These are phyloP conservation scores for Ictalurus furcatus DNA, from an alignment of 2,113 vertebrate species.

Conservation along the genomic window DNA sequence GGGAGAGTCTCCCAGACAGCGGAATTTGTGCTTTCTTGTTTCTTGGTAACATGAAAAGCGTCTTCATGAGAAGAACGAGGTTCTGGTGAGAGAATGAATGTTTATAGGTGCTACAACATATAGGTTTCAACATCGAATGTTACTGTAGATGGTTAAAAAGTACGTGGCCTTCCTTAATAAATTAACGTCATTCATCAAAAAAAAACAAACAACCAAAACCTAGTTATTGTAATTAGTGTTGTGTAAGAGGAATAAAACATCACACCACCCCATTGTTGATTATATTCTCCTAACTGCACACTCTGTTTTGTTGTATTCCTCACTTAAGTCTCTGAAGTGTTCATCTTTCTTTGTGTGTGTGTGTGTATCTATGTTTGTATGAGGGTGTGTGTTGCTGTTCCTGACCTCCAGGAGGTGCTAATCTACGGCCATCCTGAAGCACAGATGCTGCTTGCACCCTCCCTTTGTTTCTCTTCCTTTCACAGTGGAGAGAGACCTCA, in stretches of 20 bases:
- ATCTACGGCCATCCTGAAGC: conserved; percentile 59
- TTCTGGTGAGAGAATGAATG: background rate
- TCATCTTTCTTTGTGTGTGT: background rate
- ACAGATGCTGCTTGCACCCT: conserved; percentile 78
- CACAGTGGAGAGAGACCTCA: conserved; percentile 76
- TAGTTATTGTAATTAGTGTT: background rate
- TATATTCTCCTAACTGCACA: background rate
- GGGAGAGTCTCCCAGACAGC: background rate
- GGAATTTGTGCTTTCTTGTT: background rate
- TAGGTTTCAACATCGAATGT: background rate
- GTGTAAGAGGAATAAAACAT: background rate
- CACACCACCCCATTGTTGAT: background rate
- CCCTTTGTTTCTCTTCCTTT: conserved; percentile 73
- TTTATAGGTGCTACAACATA: background rate
- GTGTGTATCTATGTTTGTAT: background rate
- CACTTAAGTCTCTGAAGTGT: background rate
- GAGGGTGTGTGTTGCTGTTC: background rate
- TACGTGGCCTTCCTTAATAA: background rate
- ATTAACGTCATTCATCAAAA: background rate
- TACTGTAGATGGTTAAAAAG: background rate
- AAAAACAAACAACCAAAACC: background rate
- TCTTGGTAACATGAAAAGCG: background rate
- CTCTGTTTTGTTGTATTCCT: background rate
- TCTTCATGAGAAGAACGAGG: background rate
- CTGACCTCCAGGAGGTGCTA: conserved; percentile 68